Evolutionary conservation across 2,888 invertebrate species (phyloP), one percentile per base, ranked within the genome.

Genomic region (Mechanitis messenoides): DNA sequence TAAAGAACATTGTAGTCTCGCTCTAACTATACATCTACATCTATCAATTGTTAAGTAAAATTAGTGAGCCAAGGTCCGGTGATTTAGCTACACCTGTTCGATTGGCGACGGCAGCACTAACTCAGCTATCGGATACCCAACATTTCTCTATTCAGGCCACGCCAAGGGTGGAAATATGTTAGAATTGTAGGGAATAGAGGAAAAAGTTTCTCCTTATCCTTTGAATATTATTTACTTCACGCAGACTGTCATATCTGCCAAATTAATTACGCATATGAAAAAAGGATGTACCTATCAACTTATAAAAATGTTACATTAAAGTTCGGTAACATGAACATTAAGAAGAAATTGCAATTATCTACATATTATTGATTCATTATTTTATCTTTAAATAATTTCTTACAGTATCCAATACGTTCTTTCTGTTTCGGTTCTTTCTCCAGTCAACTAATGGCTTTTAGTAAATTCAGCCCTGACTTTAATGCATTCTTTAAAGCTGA

Each of bases 401-500:
- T 28, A 38, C 4, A 6, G 4, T 38, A 47, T n/a, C 47, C 47
- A 28, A 47, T n/a, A 7, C 47, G 20, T 28, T 28, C 31, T 7
- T 35, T 35, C 70, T 74, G 73, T 74, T 77, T 83, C 76, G 83
- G 83, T 81, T 79, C 77, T 75, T 73, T 71, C 74, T 74, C 72
- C 73, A 76, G 74, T 73, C 77, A 74, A 74, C 76, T 78, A 74
- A 80, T 78, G 80, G 80, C 81, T 83, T 80, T 82, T 83, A 83
- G 80, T 83, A 84, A 83, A 83, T 83, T 84, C 78, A 74, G 76
- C 78, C 78, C 75, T 76, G 72, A 77, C 76, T 80, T 82, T 81
- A 74, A 73, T 71, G 68, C 70, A 71, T 83, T 80, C 79, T 74
- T 81, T 80, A 82, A 74, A 75, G 73, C 68, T 63, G 67, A 67